Percentiles rank a stretch among this genome's conserved stretches.
Conservation (phyloP, 2,797 vertebrate genomes). For the Cichlasoma orientale region DNA sequence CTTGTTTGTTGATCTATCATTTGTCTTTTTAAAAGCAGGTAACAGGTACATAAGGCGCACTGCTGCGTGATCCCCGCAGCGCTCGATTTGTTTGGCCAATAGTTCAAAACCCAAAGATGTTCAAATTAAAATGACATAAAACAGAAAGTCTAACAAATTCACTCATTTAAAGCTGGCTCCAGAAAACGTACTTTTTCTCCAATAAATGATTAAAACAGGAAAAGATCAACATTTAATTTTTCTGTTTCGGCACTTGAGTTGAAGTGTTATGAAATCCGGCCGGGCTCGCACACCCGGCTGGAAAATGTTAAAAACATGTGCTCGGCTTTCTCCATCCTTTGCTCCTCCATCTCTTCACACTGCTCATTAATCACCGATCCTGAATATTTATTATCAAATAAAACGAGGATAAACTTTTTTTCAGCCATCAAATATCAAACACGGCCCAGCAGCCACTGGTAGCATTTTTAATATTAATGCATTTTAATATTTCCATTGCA, state of each 20-base stretch:
- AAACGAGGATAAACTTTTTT: accelerated
- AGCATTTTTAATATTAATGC: neutral
- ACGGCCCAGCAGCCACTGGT: neutral
- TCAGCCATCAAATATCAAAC: neutral
- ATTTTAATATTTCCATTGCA: neutral
- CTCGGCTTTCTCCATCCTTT: neutral
- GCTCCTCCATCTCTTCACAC: accelerated
- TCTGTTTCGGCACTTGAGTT: neutral
- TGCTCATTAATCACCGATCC: neutral
- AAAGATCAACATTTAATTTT: neutral
- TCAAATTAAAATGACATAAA: neutral
- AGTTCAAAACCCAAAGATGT: neutral
- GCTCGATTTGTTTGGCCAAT: neutral
- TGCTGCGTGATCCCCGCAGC: neutral
- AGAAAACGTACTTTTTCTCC: neutral
- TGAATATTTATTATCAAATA: no score
- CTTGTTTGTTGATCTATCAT: neutral
- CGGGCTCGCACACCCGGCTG: neutral
- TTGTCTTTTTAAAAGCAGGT: neutral
- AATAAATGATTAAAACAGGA: neutral
- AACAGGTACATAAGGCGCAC: neutral
- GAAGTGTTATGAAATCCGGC: neutral
- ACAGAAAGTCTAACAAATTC: neutral
- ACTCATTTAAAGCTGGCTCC: neutral
- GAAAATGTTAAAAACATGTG: no score